phyloP scores from a whole-genome alignment of 2,888 invertebrate species.

The Panorpa germanica region DNA sequence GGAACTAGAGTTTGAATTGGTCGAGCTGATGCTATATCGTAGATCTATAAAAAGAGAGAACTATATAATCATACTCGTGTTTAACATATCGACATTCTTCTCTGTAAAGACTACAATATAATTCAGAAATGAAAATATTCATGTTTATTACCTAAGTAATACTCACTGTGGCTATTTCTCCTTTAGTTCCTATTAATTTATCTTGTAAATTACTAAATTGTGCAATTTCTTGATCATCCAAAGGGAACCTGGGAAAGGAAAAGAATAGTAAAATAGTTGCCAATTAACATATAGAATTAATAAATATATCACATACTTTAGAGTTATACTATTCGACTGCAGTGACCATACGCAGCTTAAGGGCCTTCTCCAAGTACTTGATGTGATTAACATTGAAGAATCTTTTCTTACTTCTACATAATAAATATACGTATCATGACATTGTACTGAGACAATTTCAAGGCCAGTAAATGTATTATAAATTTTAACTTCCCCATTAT shows the following conservation, averaged over 20 bases:
- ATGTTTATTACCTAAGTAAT: conserved; percentile 3
- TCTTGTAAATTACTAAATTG: conserved; percentile 87
- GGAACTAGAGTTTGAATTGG: conserved; percentile 56
- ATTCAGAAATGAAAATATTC: conserved; percentile 2
- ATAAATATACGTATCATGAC: conserved; percentile 76
- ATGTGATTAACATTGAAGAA: conserved; percentile 63
- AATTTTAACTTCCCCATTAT: conserved; percentile 75
- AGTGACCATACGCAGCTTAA: conserved; percentile 58
- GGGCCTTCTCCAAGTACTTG: conserved; percentile 71
- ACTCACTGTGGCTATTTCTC: conserved; percentile 55
- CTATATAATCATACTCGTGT: conserved; percentile 15
- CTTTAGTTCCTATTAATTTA: conserved; percentile 74
- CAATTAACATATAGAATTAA: too few species aligned
- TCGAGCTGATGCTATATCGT: conserved; percentile 69
- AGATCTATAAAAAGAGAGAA: too few species aligned
- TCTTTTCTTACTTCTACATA: conserved; percentile 57
- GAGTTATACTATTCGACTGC: conserved; percentile 23
- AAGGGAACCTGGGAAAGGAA: conserved; percentile 33
- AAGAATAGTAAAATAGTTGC: too few species aligned
- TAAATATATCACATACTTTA: too few species aligned
- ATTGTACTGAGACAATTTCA: conserved; percentile 58
- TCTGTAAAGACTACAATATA: conserved; percentile 2
- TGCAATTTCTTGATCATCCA: conserved; percentile 74
- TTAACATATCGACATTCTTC: neutral
- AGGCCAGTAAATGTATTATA: conserved; percentile 69